Evolutionary conservation across 2,797 vertebrate species (phyloP).

Genomic region (Sarcoramphus papa): DNA sequence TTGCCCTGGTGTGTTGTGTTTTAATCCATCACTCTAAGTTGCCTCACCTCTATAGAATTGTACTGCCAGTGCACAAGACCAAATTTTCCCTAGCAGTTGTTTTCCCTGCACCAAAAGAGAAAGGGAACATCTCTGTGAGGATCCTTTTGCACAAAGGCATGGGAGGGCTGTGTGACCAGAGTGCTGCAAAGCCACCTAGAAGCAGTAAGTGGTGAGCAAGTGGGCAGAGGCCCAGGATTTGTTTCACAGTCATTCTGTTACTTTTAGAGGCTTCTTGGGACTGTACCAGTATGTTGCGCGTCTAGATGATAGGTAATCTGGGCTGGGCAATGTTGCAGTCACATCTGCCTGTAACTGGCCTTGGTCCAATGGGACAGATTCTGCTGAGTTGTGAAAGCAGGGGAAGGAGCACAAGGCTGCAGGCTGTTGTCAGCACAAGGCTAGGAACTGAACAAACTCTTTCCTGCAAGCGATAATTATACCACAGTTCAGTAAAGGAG

Average conservation of each 20-base stretch:
- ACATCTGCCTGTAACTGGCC: background rate
- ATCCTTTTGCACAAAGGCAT: background rate
- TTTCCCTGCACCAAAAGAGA: background rate
- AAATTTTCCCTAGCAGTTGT: background rate
- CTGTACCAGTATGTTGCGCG: background rate
- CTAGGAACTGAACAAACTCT: background rate
- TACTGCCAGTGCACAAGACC: background rate
- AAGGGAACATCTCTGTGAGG: background rate
- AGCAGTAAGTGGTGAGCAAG: background rate
- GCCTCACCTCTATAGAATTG: background rate
- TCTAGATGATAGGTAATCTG: background rate
- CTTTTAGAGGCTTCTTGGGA: background rate
- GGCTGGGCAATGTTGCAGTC: background rate
- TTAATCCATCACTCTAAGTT: background rate
- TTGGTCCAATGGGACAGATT: background rate
- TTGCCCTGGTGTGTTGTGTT: background rate
- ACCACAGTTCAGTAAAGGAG: background rate
- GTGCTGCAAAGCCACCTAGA: background rate
- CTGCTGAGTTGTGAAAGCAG: background rate
- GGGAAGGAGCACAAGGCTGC: background rate
- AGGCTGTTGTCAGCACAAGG: background rate
- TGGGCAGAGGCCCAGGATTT: background rate
- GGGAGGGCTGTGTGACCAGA: accelerated
- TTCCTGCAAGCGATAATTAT: background rate
- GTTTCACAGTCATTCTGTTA: background rate